Percentiles rank a stretch among this genome's conserved stretches.
phyloP scores from a whole-genome alignment of 2,888 invertebrate species.

The Ptycholaimellus sp. region DNA sequence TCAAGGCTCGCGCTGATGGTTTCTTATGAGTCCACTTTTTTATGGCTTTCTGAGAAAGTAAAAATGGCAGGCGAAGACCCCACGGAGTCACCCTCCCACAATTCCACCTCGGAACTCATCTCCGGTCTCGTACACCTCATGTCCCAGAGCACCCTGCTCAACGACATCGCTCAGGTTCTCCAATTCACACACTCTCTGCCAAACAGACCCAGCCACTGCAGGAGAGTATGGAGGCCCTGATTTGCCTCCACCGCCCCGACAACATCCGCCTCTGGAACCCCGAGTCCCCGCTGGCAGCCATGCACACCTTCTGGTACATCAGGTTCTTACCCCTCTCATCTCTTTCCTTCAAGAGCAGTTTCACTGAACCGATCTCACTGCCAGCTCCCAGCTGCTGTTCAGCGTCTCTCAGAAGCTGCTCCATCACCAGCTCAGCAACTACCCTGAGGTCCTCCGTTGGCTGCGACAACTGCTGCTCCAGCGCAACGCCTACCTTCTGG shows the following conservation, averaged over 20 bases:
- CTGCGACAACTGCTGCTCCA: constrained; percentile 71
- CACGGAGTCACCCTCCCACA: constrained; percentile 3
- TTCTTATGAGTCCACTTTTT: neutral
- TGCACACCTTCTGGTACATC: constrained; percentile 94
- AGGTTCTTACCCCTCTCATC: constrained; percentile 34
- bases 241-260: constrained; percentile 73
- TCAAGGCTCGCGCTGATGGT: neutral
- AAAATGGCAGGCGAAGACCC: neutral
- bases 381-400: constrained; percentile 74
- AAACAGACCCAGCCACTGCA: too few species aligned
- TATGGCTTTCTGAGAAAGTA: neutral
- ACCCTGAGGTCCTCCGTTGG: constrained; percentile 91
- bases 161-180: too few species aligned
- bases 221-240: constrained; percentile 84
- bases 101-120: constrained; percentile 58
- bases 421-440: constrained; percentile 84
- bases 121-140: constrained; percentile 82
- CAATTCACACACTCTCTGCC: too few species aligned
- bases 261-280: constrained; percentile 94
- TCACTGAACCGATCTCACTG: constrained; percentile 7
- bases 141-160: constrained; percentile 59
- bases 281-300: constrained; percentile 46
- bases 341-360: neutral
- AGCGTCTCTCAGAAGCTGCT: constrained; percentile 90
- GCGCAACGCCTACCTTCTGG: constrained; percentile 62